Percentiles rank a stretch among this genome's conserved stretches.
These are phyloP conservation scores for Sarcophaga bullata DNA, from an alignment of 1,140 invertebrate genomes.

Conservation along the genomic window DNA sequence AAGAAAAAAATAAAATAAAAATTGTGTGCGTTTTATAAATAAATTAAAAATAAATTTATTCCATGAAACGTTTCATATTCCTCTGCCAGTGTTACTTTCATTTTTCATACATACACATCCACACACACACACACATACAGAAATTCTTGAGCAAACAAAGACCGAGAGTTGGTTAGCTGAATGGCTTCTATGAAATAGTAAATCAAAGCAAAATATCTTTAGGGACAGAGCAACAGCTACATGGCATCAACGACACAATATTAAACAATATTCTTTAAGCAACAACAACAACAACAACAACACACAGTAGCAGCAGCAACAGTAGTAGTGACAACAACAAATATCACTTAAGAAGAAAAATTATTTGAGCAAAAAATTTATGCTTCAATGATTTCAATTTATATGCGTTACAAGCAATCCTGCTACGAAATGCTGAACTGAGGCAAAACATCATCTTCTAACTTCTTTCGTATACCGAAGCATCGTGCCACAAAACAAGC, in stretches of 20 bases:
- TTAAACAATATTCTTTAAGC: no score
- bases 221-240: background rate
- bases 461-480: no score
- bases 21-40: background rate
- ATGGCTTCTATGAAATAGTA: background rate
- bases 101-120: no score
- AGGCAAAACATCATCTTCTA: no score
- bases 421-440: background rate
- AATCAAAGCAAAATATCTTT: constrained; percentile 19
- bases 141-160: no score
- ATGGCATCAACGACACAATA: no score
- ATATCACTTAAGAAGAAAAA: background rate
- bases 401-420: background rate
- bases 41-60: constrained; percentile 40
- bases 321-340: background rate
- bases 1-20: no score
- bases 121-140: no score
- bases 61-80: background rate
- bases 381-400: constrained; percentile 31
- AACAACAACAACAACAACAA: no score
- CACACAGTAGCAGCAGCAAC: background rate
- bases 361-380: constrained; percentile 19
- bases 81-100: background rate
- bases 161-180: no score
- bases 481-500: no score